phyloP scores from a whole-genome alignment of 2,797 vertebrate species.

The Gallinago nigripennis region DNA sequence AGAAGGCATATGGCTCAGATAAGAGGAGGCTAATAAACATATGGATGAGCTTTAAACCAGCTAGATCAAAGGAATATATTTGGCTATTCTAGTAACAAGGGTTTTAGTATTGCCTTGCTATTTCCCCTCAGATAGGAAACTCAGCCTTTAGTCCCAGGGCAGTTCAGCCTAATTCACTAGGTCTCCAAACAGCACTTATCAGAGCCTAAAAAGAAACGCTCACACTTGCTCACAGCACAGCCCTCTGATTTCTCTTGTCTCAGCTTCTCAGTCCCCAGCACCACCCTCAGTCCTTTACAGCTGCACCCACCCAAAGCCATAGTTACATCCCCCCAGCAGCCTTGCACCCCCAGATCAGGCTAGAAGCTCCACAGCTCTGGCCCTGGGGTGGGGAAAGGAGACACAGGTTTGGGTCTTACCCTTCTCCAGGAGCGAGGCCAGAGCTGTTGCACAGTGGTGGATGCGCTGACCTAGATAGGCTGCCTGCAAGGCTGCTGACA shows the following conservation, averaged over 20 bases:
- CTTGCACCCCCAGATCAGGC: background rate
- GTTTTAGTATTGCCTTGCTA: background rate
- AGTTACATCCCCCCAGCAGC: background rate
- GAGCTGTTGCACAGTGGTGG: accelerated
- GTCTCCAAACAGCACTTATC: background rate
- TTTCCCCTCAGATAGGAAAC: background rate
- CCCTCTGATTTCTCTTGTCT: background rate
- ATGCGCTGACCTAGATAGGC: background rate
- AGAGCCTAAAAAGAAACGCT: background rate
- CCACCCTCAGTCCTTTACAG: background rate
- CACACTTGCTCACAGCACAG: background rate
- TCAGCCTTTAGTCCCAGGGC: background rate
- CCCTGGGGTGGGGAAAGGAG: background rate
- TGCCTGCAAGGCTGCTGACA: background rate
- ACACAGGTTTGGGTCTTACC: accelerated
- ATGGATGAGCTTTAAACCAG: constrained; percentile 42
- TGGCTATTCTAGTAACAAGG: background rate
- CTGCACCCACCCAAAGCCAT: background rate
- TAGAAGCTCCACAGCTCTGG: background rate
- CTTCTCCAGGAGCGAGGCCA: background rate
- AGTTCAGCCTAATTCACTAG: background rate
- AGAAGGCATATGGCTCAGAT: constrained; percentile 15
- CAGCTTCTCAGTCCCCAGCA: background rate
- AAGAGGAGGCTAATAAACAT: constrained; percentile 34
- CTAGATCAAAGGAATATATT: constrained; percentile 42